Percentiles rank a stretch among this genome's conserved stretches.
These are phyloP conservation scores for Hemibates koningsi DNA, from an alignment of 2,113 vertebrate genomes.

Conservation along the genomic window DNA sequence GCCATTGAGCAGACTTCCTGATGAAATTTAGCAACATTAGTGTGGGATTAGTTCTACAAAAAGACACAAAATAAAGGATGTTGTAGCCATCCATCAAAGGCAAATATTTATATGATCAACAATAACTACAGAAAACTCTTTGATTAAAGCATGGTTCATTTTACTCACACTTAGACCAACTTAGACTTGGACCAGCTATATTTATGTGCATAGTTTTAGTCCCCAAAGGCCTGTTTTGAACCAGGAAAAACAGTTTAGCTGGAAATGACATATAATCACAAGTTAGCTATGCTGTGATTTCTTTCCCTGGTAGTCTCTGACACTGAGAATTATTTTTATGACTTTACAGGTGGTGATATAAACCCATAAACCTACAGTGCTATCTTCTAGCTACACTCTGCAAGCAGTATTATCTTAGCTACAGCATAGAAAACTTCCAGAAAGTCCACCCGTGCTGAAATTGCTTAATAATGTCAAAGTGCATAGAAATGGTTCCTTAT, in stretches of 20 bases:
- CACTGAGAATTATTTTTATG: not conserved
- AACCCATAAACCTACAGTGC: not conserved
- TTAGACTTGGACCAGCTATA: not conserved
- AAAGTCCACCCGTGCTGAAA: not conserved
- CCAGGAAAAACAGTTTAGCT: not conserved
- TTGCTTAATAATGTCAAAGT: not conserved
- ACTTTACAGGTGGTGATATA: not conserved
- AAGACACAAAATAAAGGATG: not conserved
- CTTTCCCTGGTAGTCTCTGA: not conserved
- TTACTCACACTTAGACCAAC: not conserved
- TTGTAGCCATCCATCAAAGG: not conserved
- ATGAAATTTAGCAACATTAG: not conserved
- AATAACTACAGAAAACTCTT: not conserved
- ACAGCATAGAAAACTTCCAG: fast-evolving
- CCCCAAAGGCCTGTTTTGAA: not conserved
- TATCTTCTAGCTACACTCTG: not conserved
- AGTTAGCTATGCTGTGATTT: not conserved
- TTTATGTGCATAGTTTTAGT: not conserved
- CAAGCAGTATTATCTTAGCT: not conserved
- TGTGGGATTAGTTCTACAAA: not conserved
- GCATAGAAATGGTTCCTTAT: not conserved
- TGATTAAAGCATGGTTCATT: not conserved
- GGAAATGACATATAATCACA: not conserved
- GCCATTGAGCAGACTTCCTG: not conserved
- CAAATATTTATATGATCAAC: not conserved